phyloP scores from a whole-genome alignment of 2,797 vertebrate species.

The Zenarchopterus dispar region DNA sequence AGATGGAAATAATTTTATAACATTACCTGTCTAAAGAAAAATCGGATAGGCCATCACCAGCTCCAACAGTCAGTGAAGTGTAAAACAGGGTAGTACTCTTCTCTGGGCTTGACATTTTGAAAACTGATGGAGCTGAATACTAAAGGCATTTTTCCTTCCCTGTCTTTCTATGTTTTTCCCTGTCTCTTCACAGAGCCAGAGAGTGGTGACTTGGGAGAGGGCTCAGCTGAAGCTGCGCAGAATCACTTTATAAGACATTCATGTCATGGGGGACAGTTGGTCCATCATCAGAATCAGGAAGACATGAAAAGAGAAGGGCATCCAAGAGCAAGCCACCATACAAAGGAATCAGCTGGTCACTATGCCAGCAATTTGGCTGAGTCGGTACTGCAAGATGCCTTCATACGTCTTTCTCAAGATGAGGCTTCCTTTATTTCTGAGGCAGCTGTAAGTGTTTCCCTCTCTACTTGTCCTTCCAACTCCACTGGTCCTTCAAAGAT shows the following conservation, averaged over 20 bases:
- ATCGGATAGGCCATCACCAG: slow-evolving; percentile 19
- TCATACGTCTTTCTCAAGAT: slow-evolving; percentile 92
- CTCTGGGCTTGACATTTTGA: slow-evolving; percentile 25
- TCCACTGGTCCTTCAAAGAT: slow-evolving; percentile 61
- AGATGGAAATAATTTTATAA: neutral
- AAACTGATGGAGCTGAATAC: slow-evolving; percentile 43
- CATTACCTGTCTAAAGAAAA: slow-evolving; percentile 4
- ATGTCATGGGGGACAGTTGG: slow-evolving; percentile 71
- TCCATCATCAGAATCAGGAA: slow-evolving; percentile 66
- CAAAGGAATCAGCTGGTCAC: slow-evolving; percentile 85
- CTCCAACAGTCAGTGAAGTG: slow-evolving; percentile 11
- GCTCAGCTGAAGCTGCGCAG: slow-evolving; percentile 69
- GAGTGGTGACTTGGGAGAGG: slow-evolving; percentile 73
- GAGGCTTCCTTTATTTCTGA: slow-evolving; percentile 85
- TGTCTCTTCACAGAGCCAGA: slow-evolving; percentile 84
- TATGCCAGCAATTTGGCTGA: slow-evolving; percentile 95
- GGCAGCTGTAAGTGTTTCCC: slow-evolving; percentile 83
- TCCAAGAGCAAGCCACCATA: slow-evolving; percentile 52
- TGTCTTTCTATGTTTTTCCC: slow-evolving; percentile 19
- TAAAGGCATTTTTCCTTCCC: slow-evolving; percentile 44
- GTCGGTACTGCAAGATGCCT: slow-evolving; percentile 95
- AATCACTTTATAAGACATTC: slow-evolving; percentile 72
- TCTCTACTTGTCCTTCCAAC: slow-evolving; percentile 52
- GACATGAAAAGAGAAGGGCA: slow-evolving; percentile 54
- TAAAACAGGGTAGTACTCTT: slow-evolving; percentile 25